A percentile compares a stretch with the other conserved stretches of the same genome.
phyloP scores from a whole-genome alignment of 2,797 vertebrate genomes.

The Avahi laniger region DNA sequence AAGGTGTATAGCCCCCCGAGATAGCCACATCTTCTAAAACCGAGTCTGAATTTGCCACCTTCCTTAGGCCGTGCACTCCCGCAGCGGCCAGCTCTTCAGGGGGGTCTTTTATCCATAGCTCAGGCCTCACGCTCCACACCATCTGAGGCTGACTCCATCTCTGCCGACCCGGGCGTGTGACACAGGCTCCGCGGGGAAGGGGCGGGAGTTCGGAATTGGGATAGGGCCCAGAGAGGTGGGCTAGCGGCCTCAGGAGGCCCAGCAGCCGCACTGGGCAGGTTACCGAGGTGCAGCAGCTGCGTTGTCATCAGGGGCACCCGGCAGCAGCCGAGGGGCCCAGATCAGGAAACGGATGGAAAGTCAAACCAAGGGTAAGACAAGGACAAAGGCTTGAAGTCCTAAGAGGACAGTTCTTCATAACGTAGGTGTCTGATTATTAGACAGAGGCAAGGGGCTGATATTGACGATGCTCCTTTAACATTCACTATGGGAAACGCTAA shows the following conservation, averaged over 20 bases:
- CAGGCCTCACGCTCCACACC: neutral
- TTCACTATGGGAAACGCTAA: neutral
- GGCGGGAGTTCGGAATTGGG: neutral
- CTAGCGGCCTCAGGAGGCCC: accelerated
- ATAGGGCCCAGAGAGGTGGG: neutral
- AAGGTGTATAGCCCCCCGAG: neutral
- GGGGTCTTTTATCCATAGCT: neutral
- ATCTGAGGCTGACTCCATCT: neutral
- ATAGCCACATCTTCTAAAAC: neutral
- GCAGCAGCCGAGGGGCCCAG: neutral
- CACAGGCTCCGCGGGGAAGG: neutral
- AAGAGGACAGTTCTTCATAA: neutral
- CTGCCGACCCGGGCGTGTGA: neutral
- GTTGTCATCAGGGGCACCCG: neutral
- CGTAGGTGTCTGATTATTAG: neutral
- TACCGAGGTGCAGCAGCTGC: neutral
- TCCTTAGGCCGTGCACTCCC: neutral
- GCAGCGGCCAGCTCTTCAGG: neutral
- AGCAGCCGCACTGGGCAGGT: neutral
- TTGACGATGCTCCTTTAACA: neutral
- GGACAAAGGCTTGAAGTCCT: neutral
- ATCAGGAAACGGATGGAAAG: neutral
- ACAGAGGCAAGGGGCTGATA: neutral
- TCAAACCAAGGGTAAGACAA: neutral
- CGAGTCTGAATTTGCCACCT: neutral